phyloP scores from a whole-genome alignment of 64 coral and sea anemone genomes.

The Montipora cactus region DNA sequence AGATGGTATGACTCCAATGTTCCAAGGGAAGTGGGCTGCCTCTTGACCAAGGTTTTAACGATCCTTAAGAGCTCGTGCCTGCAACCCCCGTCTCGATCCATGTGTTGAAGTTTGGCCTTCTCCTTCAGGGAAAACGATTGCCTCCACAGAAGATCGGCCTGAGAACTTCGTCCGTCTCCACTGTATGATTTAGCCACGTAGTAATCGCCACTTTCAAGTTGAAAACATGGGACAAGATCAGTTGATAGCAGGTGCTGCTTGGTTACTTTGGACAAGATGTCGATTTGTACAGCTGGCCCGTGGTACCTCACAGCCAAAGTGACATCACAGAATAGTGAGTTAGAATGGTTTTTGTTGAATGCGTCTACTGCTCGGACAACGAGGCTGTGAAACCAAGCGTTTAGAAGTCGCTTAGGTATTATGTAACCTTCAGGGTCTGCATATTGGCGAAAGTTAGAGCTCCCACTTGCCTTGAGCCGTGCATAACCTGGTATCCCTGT shows the following conservation, averaged over 20 bases:
- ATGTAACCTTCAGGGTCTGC: no score
- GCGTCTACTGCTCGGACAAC: no score
- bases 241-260: constrained; percentile 15
- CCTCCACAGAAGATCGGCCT: constrained; percentile 50
- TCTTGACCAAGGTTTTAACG: constrained; percentile 53
- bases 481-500: no score
- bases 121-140: constrained; percentile 75
- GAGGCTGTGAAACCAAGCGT: no score
- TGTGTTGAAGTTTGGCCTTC: constrained; percentile 29
- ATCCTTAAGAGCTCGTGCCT: constrained; percentile 74
- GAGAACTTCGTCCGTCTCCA: background rate
- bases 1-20: constrained; percentile 67
- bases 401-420: no score
- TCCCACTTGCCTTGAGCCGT: no score
- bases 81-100: constrained; percentile 73
- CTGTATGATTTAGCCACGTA: constrained; percentile 45
- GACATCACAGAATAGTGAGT: no score
- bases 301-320: background rate
- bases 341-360: no score
- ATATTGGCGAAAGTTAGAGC: no score
- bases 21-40: constrained; percentile 42
- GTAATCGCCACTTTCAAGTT: constrained; percentile 8
- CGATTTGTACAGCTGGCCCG: constrained; percentile 76
- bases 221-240: constrained; percentile 74
- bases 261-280: background rate